Evolutionary conservation across 2,797 vertebrate genomes (phyloP).

Genomic region (Botia kubotai): DNA sequence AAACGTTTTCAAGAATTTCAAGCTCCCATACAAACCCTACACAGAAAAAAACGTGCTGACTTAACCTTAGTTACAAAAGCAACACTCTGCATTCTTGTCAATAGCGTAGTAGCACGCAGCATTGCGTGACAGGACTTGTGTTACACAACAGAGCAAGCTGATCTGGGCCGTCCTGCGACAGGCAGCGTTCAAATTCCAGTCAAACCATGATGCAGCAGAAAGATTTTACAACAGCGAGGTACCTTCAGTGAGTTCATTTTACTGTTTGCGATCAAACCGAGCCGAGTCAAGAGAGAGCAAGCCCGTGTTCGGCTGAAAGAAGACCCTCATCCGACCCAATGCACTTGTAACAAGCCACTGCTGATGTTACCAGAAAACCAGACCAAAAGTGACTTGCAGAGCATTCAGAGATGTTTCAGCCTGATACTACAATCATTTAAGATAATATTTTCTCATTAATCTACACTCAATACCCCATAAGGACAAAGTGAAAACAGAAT

Average conservation of each 20-base stretch:
- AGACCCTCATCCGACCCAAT: constrained; percentile 38
- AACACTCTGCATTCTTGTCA: constrained; percentile 25
- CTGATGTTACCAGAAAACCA: constrained; percentile 46
- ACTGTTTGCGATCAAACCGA: constrained; percentile 16
- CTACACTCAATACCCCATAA: too few species aligned
- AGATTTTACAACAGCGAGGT: constrained; percentile 59
- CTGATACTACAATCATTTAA: too few species aligned
- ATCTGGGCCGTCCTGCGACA: constrained; percentile 57
- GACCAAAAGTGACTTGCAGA: too few species aligned
- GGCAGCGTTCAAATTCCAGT: constrained; percentile 59
- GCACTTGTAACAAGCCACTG: constrained; percentile 43
- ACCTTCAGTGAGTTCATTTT: constrained; percentile 45
- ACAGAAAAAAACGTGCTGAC: constrained; percentile 25
- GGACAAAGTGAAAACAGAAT: too few species aligned
- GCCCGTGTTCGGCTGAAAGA: constrained; percentile 2
- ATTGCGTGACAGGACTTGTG: constrained; percentile 41
- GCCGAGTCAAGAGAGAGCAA: constrained; percentile 16
- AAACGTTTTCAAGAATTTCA: too few species aligned
- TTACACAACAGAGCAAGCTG: constrained; percentile 67
- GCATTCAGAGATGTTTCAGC: too few species aligned
- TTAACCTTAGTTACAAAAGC: constrained; percentile 17
- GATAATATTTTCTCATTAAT: too few species aligned
- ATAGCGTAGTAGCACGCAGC: constrained; percentile 35
- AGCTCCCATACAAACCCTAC: too few species aligned
- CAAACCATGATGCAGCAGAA: constrained; percentile 65